A percentile compares a stretch with the other conserved stretches of the same genome.
Evolutionary conservation across 2,888 invertebrate species (phyloP).

Genomic region (Ernsta delagoae): DNA sequence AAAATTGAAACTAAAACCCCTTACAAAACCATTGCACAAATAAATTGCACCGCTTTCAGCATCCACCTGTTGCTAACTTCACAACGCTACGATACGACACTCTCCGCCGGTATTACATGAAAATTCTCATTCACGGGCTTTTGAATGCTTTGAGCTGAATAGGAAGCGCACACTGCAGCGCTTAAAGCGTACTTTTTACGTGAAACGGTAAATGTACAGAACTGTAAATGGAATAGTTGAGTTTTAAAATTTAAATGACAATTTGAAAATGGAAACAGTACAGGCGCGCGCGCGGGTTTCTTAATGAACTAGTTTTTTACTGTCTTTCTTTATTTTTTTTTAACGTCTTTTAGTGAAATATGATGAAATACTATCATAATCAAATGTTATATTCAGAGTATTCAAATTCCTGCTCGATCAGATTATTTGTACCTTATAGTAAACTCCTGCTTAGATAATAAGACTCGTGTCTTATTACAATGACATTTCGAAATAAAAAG

Average conservation of each 20-base stretch:
- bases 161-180: neutral
- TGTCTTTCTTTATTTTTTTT: too few species aligned
- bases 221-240: neutral
- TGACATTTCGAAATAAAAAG: too few species aligned
- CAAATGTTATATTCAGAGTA: too few species aligned
- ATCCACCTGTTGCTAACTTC: constrained; percentile 2
- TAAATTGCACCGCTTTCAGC: constrained; percentile 4
- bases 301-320: too few species aligned
- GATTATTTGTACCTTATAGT: too few species aligned
- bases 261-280: too few species aligned
- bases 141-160: neutral
- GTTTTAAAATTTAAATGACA: neutral
- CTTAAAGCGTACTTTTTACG: neutral
- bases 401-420: too few species aligned
- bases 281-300: too few species aligned
- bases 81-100: neutral
- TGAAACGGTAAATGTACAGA: neutral
- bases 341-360: too few species aligned
- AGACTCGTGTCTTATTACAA: too few species aligned
- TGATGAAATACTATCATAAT: too few species aligned
- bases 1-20: neutral
- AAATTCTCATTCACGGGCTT: constrained; percentile 5
- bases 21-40: constrained; percentile 8
- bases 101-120: neutral
- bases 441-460: too few species aligned